Base-by-base conservation (phyloP, 2,888 invertebrate species). In the Patella ulyssiponensis region DNA sequence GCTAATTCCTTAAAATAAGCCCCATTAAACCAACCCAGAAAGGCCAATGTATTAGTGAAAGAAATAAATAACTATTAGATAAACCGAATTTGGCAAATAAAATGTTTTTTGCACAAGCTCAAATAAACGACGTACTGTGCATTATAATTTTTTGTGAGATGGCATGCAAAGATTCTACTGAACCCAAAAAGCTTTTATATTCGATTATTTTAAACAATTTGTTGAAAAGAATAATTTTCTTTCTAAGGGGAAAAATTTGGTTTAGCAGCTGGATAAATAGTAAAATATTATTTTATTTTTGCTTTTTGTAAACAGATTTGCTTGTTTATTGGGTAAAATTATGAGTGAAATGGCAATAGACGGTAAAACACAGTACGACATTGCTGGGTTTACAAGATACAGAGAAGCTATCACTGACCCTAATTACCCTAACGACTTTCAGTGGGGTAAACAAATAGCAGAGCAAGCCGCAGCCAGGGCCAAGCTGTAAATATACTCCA, bases 301-400 rank as follows among this genome's bases (percentile, higher is more conserved):
- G 9, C 44, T 44, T 44, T 44, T 44, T 44, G 44, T 44, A 9
- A 44, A 44, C 78, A 88, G 88, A 76, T 89, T 89, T 81, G 88
- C 89, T 9, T 81, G 85, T 70, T 81, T 89, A 1, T 79, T 89
- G 23, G 89, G 89, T 5, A 88, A 86, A 77, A 88, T 89, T 17
- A 80, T 89, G 20, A 84, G 84, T 72, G 85, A 89, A 76, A 64
- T 90, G 79, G 89, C 89, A 3, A 79, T 88, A 12, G 84, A 86
- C 54, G 89, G 88, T 9, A 78, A 73, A 15, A 88, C 89, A 0
- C 70, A 84, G 27, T 87, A 87, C 77, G 86, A 86, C 76, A 84
- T 89, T n/a, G 76, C 80, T 3, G 83, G 80, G 3, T 88, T 88
- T 75, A 83, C 78, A n/a, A 77, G 87, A 69, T 82, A 87, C 73